These are phyloP conservation scores for Ceraclea dissimilis DNA, from an alignment of 2,888 invertebrate species.

Conservation along the genomic window DNA sequence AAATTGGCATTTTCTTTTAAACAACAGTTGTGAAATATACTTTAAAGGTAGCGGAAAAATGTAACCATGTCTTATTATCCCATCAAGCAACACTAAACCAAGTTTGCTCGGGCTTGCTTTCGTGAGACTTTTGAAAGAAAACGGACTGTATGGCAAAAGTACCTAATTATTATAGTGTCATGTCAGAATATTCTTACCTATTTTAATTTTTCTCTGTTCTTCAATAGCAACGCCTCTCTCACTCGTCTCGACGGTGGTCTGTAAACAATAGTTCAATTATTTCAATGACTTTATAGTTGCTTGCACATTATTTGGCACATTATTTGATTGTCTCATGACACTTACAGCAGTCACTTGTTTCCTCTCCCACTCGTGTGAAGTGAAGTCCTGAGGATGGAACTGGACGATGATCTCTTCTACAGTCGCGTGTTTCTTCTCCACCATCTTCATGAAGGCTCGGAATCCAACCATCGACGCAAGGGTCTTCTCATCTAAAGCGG, in stretches of 20 bases:
- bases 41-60: too few relatives aligned
- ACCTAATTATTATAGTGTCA: too few relatives aligned
- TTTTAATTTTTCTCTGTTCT: constrained; percentile 33
- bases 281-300: too few relatives aligned
- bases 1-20: too few relatives aligned
- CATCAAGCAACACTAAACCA: too few relatives aligned
- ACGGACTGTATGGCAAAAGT: too few relatives aligned
- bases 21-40: too few relatives aligned
- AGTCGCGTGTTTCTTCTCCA: constrained; percentile 69
- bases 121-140: too few relatives aligned
- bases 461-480: constrained; percentile 77
- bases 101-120: too few relatives aligned
- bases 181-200: constrained; percentile 31
- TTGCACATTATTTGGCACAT: too few relatives aligned
- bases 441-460: constrained; percentile 79
- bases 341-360: constrained; percentile 53
- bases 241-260: constrained; percentile 37
- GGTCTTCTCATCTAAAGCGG: constrained; percentile 66
- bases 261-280: constrained; percentile 24
- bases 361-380: constrained; percentile 72
- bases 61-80: too few relatives aligned
- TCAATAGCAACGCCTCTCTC: constrained; percentile 35
- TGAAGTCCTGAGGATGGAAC: constrained; percentile 78
- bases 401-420: constrained; percentile 79
- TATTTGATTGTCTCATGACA: background rate